A percentile compares a stretch with the other conserved stretches of the same genome.
These are phyloP conservation scores for Pollenia amentaria DNA, from an alignment of 2,888 invertebrate species.

Conservation along the genomic window DNA sequence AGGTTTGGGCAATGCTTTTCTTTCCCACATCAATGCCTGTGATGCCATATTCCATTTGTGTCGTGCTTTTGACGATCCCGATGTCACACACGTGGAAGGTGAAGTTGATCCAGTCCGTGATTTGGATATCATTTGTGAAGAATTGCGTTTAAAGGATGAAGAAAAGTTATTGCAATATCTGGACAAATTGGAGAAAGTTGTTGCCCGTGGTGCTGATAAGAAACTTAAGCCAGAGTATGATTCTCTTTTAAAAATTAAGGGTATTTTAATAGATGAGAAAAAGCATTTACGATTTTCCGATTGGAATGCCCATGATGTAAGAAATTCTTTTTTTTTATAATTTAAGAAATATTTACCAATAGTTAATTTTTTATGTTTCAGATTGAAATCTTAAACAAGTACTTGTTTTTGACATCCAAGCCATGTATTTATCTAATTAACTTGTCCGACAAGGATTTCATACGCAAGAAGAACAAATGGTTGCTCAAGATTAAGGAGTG, in stretches of 20 bases:
- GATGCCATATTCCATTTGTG: constrained; percentile 99
- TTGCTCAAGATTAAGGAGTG: constrained; percentile 98
- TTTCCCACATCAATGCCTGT: constrained; percentile 99
- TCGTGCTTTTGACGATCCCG: constrained; percentile 98
- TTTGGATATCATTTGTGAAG: constrained; percentile 97
- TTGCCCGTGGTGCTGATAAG: constrained; percentile 95
- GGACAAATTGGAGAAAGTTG: constrained; percentile 94
- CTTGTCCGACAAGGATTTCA: constrained; percentile 98
- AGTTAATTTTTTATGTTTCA: constrained; percentile 84
- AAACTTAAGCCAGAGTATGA: constrained; percentile 98
- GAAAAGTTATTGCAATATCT: constrained; percentile 93
- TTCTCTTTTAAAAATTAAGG: constrained; percentile 92
- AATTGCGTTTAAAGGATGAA: constrained; percentile 96
- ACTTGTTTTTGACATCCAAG: constrained; percentile 98
- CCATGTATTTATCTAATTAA: constrained; percentile 99
- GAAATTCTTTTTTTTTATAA: constrained; percentile 75
- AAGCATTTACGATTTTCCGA: constrained; percentile 96
- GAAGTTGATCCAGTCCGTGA: constrained; percentile 99
- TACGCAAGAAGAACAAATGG: constrained; percentile 99
- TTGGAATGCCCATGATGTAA: constrained; percentile 97
- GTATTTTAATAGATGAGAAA: constrained; percentile 93
- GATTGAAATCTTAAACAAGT: constrained; percentile 98
- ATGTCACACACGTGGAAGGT: constrained; percentile 99
- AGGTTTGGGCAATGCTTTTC: constrained; percentile 98
- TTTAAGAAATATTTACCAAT: not conserved